Evolutionary conservation across 1,140 invertebrate genomes (phyloP), one percentile per base, ranked within the genome.

Genomic region (Drosophila simulans): DNA sequence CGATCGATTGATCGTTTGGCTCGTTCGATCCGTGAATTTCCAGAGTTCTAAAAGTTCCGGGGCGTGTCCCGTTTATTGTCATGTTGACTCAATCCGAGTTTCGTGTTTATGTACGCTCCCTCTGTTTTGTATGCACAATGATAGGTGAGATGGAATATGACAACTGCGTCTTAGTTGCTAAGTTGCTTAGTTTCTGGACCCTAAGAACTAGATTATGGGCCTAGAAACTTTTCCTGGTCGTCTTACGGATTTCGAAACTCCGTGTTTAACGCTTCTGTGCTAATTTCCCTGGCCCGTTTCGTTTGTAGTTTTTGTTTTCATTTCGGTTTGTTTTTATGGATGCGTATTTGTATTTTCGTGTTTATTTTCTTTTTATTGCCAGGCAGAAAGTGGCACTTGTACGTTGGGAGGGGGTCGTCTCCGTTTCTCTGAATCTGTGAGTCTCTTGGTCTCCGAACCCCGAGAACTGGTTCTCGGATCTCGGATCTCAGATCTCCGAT

Each of bases 311-410:
- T 57, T 40, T 74, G 65, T 66, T 74, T 73, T 43, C 56, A 40
- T 55, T 56, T 42, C 45, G n/a, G 42, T 53, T 46, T 25, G 17
- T 58, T 46, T 72, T 52, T 59, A 39, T 58, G 66, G 55, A 60
- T 72, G 68, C 69, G 55, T 75, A 64, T 74, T 62, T 46, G 43
- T 73, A 53, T 73, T 63, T 73, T 74, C 45, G 60, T 64, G 72
- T 75, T 74, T 74, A 74, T 74, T 63, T 74, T 74, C 58, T 55
- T 74, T 74, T 74, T 74, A 74, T 55, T 59, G 54, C 55, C 55
- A 60, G 56, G 27, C 46, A 72, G 68, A 72, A 72, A 72, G 64
- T 71, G 68, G 68, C 66, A 70, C 64, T 70, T 69, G 54, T 42
- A 63, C 59, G 22, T 13, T 46, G 42, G 42, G 40, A 64, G 58